Conservation (phyloP, 2,797 vertebrate genomes). For the Heterohyrax brucei region DNA sequence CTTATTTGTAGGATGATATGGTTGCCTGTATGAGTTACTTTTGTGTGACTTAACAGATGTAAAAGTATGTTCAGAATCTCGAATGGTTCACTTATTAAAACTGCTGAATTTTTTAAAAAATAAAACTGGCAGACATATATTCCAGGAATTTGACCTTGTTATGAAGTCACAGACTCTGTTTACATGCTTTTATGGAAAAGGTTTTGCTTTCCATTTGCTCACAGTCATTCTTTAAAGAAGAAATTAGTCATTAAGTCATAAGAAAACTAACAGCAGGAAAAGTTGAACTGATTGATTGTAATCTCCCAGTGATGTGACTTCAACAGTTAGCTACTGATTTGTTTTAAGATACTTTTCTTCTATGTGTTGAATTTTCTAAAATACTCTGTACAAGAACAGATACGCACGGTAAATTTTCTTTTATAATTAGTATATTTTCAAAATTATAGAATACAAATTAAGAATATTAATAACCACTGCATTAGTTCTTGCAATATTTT, state of each 20-base stretch:
- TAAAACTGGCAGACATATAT: slow-evolving; percentile 87
- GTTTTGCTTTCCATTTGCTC: slow-evolving; percentile 90
- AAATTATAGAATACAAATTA: slow-evolving; percentile 59
- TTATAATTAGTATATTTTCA: slow-evolving; percentile 67
- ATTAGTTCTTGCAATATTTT: slow-evolving; percentile 64
- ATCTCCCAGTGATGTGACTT: slow-evolving; percentile 86
- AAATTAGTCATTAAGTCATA: slow-evolving; percentile 94
- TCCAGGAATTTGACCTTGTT: slow-evolving; percentile 91
- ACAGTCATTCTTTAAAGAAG: slow-evolving; percentile 89
- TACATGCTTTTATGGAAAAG: slow-evolving; percentile 89
- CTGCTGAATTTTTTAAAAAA: slow-evolving; percentile 84
- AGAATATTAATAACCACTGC: slow-evolving; percentile 41
- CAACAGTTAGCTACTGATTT: slow-evolving; percentile 86
- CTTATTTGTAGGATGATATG: slow-evolving; percentile 53
- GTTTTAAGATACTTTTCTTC: slow-evolving; percentile 86
- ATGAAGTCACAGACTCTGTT: slow-evolving; percentile 90
- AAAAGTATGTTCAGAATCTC: slow-evolving; percentile 69
- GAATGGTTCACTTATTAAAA: slow-evolving; percentile 84
- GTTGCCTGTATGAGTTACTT: slow-evolving; percentile 58
- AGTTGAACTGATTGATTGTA: slow-evolving; percentile 91
- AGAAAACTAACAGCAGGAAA: slow-evolving; percentile 96
- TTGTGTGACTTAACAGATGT: slow-evolving; percentile 73
- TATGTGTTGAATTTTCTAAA: slow-evolving; percentile 76
- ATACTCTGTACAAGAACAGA: slow-evolving; percentile 54
- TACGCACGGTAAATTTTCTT: slow-evolving; percentile 35